These are phyloP conservation scores for Chlorops oryzae DNA, from an alignment of 1,140 invertebrate species.

Conservation along the genomic window DNA sequence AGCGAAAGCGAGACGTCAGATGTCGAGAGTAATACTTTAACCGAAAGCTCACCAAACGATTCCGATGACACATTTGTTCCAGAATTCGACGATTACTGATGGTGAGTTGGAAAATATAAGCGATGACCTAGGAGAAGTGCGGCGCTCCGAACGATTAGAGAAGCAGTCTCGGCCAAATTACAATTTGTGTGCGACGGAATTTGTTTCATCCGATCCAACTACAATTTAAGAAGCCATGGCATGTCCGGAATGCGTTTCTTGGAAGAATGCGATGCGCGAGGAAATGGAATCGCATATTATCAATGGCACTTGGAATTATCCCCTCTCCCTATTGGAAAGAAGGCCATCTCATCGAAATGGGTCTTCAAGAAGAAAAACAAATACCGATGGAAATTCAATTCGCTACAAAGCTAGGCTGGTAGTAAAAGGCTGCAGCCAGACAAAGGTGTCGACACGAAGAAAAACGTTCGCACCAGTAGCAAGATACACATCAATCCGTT, in stretches of 20 bases:
- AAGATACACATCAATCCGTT: neutral
- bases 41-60: no score
- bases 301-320: slow-evolving; percentile 2
- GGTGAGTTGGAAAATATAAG: neutral
- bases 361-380: no score
- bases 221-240: slow-evolving; percentile 3
- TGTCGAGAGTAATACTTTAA: no score
- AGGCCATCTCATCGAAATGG: no score
- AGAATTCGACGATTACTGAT: neutral
- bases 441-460: slow-evolving; percentile 1
- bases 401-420: neutral
- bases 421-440: slow-evolving; percentile 8
- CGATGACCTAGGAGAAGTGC: neutral
- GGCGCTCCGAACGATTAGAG: no score
- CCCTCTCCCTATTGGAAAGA: slow-evolving; percentile 42
- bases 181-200: slow-evolving; percentile 2
- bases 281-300: neutral
- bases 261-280: slow-evolving; percentile 1
- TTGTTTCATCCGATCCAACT: neutral
- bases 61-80: neutral
- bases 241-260: neutral
- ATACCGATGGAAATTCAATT: no score
- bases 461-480: neutral
- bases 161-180: no score
- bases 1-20: neutral